phyloP scores from a whole-genome alignment of 2,113 vertebrate species.

The Arizona elegans region DNA sequence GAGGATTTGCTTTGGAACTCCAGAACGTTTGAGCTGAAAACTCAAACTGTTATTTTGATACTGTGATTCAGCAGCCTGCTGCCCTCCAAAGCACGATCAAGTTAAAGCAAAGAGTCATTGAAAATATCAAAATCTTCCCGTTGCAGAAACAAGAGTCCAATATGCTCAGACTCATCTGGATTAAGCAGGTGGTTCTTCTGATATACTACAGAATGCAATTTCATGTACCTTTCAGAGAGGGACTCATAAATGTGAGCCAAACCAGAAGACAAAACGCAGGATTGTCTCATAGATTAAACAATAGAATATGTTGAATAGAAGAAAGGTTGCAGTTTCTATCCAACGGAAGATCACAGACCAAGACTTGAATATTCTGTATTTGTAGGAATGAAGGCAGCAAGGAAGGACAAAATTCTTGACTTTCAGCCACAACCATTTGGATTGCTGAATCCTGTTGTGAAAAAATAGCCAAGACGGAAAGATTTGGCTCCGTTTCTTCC shows the following conservation, averaged over 20 bases:
- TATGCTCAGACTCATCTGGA: not conserved
- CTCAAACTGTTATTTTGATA: conserved; percentile 22
- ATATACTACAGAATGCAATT: not conserved
- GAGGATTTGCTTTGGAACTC: not conserved
- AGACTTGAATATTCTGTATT: not conserved
- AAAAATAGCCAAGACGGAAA: not conserved
- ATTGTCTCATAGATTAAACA: not conserved
- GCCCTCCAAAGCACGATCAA: not conserved
- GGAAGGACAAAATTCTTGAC: not conserved
- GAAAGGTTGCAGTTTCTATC: not conserved
- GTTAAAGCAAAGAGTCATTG: conserved; percentile 3
- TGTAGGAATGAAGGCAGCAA: not conserved
- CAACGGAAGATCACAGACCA: not conserved
- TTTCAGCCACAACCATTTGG: not conserved
- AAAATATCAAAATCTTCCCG: not conserved
- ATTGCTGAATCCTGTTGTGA: not conserved
- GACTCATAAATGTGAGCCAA: not conserved
- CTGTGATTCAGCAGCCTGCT: conserved; percentile 30
- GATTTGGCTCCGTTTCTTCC: conserved; percentile 9
- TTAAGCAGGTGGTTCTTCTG: not conserved
- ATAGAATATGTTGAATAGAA: not conserved
- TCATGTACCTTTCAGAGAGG: not conserved
- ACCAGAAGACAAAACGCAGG: not conserved
- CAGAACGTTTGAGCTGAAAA: conserved; percentile 6
- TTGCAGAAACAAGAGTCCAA: not conserved